Conservation (phyloP, 1,140 invertebrate genomes). For the Heliconius nattereri region DNA sequence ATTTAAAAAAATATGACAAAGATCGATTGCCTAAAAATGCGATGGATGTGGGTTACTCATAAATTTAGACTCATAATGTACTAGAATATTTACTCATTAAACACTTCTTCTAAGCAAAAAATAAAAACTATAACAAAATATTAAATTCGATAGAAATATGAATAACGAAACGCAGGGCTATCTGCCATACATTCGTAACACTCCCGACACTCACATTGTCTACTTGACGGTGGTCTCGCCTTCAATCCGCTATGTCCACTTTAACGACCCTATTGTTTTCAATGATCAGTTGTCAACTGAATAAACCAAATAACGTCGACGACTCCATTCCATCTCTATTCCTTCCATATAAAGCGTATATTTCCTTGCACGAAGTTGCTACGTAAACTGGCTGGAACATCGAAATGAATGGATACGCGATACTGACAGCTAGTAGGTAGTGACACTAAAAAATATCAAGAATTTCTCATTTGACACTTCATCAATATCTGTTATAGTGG, state of each 20-base stretch:
- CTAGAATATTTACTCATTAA: too few relatives aligned
- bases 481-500: constrained; percentile 59
- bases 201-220: constrained; percentile 49
- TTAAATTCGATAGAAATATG: constrained; percentile 14
- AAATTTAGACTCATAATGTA: too few relatives aligned
- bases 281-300: constrained; percentile 72
- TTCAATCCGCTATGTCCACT: constrained; percentile 68
- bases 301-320: constrained; percentile 28
- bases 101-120: background rate
- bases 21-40: too few relatives aligned
- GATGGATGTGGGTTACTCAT: too few relatives aligned
- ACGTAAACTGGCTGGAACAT: constrained; percentile 30
- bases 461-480: constrained; percentile 64
- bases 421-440: constrained; percentile 65
- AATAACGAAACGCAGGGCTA: constrained; percentile 27
- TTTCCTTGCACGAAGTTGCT: constrained; percentile 24
- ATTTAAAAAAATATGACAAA: too few relatives aligned
- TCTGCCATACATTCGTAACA: constrained; percentile 50
- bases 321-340: constrained; percentile 35
- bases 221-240: constrained; percentile 65
- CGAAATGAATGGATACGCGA: constrained; percentile 68
- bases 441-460: constrained; percentile 69
- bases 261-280: constrained; percentile 77
- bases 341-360: constrained; percentile 36
- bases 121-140: background rate